Percentiles rank a stretch among this genome's conserved stretches.
phyloP scores from a whole-genome alignment of 2,797 vertebrate genomes.

The Florisuga fusca region DNA sequence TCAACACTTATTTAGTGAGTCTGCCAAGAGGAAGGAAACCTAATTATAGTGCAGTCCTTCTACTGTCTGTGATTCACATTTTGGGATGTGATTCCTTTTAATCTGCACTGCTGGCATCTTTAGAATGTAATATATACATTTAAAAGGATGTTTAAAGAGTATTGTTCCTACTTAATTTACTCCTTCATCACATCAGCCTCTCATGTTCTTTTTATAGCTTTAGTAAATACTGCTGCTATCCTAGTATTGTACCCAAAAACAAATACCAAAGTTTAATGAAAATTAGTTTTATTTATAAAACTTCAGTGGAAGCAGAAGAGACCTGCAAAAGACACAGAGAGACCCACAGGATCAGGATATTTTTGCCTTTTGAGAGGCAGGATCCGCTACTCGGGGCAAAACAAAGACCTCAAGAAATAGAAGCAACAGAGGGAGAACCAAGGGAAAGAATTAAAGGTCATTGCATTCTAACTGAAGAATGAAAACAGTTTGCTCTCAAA shows the following conservation, averaged over 20 bases:
- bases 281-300: slow-evolving; percentile 23
- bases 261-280: not conserved
- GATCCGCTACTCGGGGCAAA: not conserved
- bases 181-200: not conserved
- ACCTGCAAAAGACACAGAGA: not conserved
- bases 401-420: not conserved
- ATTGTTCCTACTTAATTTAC: slow-evolving; percentile 1
- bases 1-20: not conserved
- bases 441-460: not conserved
- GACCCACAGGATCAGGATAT: not conserved
- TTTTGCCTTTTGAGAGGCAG: not conserved
- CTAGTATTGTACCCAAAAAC: not conserved
- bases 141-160: not conserved
- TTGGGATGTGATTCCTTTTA: not conserved
- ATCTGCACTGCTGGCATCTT: not conserved
- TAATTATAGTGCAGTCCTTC: not conserved
- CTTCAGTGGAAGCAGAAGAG: not conserved
- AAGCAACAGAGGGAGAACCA: not conserved
- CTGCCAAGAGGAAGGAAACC: not conserved
- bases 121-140: slow-evolving; percentile 6
- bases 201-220: slow-evolving; percentile 15
- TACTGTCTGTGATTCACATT: not conserved
- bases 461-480: not conserved
- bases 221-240: not conserved
- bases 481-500: not conserved